Base-by-base conservation (phyloP, 2,113 vertebrate genomes). In the Stigmatopora nigra region DNA sequence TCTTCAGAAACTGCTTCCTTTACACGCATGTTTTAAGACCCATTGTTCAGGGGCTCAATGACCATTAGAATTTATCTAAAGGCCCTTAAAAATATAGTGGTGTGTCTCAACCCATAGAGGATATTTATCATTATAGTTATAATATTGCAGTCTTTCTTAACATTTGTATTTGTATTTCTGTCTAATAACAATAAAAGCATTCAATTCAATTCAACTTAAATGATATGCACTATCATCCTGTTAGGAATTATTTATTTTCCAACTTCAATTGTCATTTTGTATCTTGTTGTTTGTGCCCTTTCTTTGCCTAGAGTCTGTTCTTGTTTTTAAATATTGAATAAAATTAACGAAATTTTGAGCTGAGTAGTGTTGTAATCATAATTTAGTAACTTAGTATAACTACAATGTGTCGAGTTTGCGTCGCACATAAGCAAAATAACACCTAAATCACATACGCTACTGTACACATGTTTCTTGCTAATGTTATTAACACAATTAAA, bases 1-100 rank as follows among this genome's bases (percentile, higher is more conserved):
- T 65, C 52, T 35, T 53, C 44, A 58, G 22, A 55, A 66, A 64
- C 44, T 25, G 48, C 38, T 12, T 52, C 57, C 25, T 44, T 58
- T 12, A 1, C 61, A 63, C 8, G 10, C 17, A 31, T 3, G 4
- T 45, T 61, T 61, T 38, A 45, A 38, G 36, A 13, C 8, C 17
- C 35, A 19, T 41, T 4, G 10, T 10, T n/a, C 12, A 31, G 7
- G 25, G 53, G 53, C 20, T 56, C 12, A 25, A 55, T 22, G 53
- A 31, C 53, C 13, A 13, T 22, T 8, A 56, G 6, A 15, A 31
- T 14, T 56, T 7, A 31, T 56, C 13, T 22, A 56, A 56, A 22
- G 13, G 7, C 14, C 12, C 22, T 31, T 56, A 35, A 56, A 35
- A 56, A 56, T 5, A 49, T 17, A 48, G 7, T 19, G 48, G 48